Percentiles rank a stretch among this genome's conserved stretches.
phyloP scores from a whole-genome alignment of 2,888 invertebrate genomes.

The Coleophora deauratella region DNA sequence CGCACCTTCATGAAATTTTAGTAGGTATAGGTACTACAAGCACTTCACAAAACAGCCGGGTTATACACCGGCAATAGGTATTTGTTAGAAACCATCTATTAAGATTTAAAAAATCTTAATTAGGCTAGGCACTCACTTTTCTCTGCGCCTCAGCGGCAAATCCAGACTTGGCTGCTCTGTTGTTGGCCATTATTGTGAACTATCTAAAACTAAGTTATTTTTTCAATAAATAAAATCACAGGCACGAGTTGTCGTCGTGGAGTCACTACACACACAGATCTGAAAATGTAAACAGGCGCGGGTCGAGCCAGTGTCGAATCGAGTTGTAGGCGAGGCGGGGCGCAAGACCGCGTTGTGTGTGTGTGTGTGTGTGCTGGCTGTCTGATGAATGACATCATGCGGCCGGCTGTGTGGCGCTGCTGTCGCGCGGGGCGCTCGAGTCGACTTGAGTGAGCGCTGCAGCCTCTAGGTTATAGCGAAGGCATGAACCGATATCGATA shows the following conservation, averaged over 20 bases:
- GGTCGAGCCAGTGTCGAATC: slow-evolving; percentile 35
- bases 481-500: slow-evolving; percentile 5
- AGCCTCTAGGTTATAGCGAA: slow-evolving; percentile 15
- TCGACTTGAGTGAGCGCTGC: slow-evolving; percentile 3
- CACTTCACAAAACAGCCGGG: slow-evolving; percentile 1
- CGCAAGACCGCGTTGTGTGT: slow-evolving; percentile 47
- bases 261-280: slow-evolving; percentile 39
- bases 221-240: slow-evolving; percentile 53
- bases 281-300: slow-evolving; percentile 61
- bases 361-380: slow-evolving; percentile 47
- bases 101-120: slow-evolving; percentile 7
- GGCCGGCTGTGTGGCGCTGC: slow-evolving; percentile 23
- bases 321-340: slow-evolving; percentile 15
- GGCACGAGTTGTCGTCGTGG: slow-evolving; percentile 50
- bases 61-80: too few species aligned
- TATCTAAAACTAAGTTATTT: slow-evolving; percentile 40
- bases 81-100: too few species aligned
- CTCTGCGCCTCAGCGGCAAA: slow-evolving; percentile 97
- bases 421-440: slow-evolving; percentile 31
- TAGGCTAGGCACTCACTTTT: slow-evolving; percentile 79
- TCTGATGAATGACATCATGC: slow-evolving; percentile 69
- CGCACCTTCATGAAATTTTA: too few species aligned
- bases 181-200: slow-evolving; percentile 79
- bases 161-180: slow-evolving; percentile 92
- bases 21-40: too few species aligned